Base-by-base conservation (phyloP, 2,888 invertebrate species). In the Diplolepis rosae region DNA sequence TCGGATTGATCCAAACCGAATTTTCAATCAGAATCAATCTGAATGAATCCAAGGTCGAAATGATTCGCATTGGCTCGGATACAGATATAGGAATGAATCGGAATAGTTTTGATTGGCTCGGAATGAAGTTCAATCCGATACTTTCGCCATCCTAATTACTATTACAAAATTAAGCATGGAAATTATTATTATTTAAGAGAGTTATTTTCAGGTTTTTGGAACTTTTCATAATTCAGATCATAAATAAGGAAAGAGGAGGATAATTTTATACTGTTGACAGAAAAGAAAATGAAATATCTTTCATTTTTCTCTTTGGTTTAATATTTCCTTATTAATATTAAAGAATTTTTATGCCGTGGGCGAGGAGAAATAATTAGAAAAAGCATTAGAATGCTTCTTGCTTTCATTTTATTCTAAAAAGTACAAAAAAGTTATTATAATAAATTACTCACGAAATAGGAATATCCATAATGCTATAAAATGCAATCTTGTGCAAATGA, bases 201-300 rank as follows among this genome's bases (percentile, higher is more conserved):
- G 11, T 11, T 2, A 11, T 48, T 7, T 11, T 15, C 11, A 11
- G 9, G 9, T 48, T 48, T 18, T 22, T 48, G 6, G 7, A 18
- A 48, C 15, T 48, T 7, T 48, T 22, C 35, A 48, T 22, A 7
- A 61, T 39, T 4, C 3, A 24, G 11, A 22, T 4, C 22, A 15
- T 39, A n/a, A 22, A 22, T 5, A 35, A 13, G 32, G 5, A 22
- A 35, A 39, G 9, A 22, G 48, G 48, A 22, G 9, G 24, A 35
- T 61, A 61, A 61, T 61, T n/a, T n/a, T 61, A 42, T 15, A 39
- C n/a, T n/a, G 61, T 61, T 42, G 39, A 15, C 27, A 4, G 35
- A 61, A 22, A 61, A 24, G 39, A 61, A 61, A 39, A 61, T 39
- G 39, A 5, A 61, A 61, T 61, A 3, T 61, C 24, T n/a, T 45